Evolutionary conservation across 2,888 invertebrate species (phyloP).

Genomic region (Heliconius sara): DNA sequence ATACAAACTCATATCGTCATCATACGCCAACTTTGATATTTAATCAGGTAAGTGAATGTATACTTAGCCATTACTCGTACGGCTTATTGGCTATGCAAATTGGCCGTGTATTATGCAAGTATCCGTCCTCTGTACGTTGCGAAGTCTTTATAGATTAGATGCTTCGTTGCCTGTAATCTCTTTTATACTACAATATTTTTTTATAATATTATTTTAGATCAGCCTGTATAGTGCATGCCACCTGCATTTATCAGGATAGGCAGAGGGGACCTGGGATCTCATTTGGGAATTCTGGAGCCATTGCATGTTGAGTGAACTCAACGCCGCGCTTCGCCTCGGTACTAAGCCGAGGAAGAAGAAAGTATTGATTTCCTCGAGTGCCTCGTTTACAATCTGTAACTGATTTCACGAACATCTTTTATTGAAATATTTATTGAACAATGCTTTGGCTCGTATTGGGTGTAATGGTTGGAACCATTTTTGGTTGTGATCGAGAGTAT

Average conservation of each 20-base stretch:
- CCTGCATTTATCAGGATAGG: not conserved
- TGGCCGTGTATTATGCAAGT: slow-evolving; percentile 30
- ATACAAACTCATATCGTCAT: too few relatives aligned
- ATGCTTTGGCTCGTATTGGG: too few relatives aligned
- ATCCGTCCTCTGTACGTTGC: slow-evolving; percentile 21
- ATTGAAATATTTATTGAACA: too few relatives aligned
- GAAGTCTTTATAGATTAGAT: slow-evolving; percentile 16
- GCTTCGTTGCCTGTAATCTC: slow-evolving; percentile 15
- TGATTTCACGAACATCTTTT: too few relatives aligned
- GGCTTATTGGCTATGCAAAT: slow-evolving; percentile 25
- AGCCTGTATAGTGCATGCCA: not conserved
- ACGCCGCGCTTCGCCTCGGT: too few relatives aligned
- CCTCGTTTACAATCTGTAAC: too few relatives aligned
- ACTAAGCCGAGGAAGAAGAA: too few relatives aligned
- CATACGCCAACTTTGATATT: slow-evolving; percentile 2
- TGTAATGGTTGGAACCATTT: too few relatives aligned
- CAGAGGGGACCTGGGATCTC: not conserved
- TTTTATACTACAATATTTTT: not conserved
- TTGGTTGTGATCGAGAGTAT: too few relatives aligned
- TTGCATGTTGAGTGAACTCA: too few relatives aligned
- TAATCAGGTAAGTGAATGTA: slow-evolving; percentile 2
- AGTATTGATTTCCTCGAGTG: too few relatives aligned
- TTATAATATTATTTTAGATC: not conserved
- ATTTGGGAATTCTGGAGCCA: too few relatives aligned
- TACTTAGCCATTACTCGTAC: slow-evolving; percentile 9